phyloP scores from a whole-genome alignment of 2,113 vertebrate species.

The Lota lota region DNA sequence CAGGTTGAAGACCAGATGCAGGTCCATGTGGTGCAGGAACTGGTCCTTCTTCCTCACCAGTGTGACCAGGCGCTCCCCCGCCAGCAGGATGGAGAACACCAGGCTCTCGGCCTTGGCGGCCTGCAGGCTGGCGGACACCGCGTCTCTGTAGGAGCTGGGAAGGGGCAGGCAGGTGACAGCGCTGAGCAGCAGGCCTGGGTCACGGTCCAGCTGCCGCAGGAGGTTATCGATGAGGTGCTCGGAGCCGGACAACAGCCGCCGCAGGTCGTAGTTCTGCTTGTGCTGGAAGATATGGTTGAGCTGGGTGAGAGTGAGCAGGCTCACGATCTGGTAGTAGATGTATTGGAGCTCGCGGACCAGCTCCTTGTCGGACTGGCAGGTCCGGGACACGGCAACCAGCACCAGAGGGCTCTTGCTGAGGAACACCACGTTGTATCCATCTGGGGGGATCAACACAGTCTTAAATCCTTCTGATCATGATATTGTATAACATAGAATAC shows the following conservation, averaged over 20 bases:
- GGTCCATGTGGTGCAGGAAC: constrained; percentile 93
- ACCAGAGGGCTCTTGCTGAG: constrained; percentile 91
- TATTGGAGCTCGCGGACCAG: constrained; percentile 92
- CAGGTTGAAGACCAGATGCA: constrained; percentile 95
- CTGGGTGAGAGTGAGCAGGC: constrained; percentile 92
- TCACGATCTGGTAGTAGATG: constrained; percentile 97
- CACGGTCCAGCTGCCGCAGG: constrained; percentile 85
- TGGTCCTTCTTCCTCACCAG: constrained; percentile 95
- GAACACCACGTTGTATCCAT: constrained; percentile 94
- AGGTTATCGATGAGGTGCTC: constrained; percentile 95
- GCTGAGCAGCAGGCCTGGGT: constrained; percentile 91
- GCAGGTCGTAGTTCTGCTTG: constrained; percentile 95
- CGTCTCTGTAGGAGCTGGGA: constrained; percentile 75
- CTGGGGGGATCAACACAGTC: constrained; percentile 59
- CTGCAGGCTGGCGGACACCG: constrained; percentile 86
- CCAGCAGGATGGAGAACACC: constrained; percentile 94
- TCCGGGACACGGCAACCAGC: constrained; percentile 88
- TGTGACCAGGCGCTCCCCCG: constrained; percentile 86
- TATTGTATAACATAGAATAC: no score
- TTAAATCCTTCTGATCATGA: neutral
- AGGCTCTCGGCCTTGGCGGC: constrained; percentile 88
- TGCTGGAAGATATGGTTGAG: constrained; percentile 94
- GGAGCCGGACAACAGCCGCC: constrained; percentile 88
- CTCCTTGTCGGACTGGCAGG: constrained; percentile 87
- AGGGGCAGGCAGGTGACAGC: constrained; percentile 90